Evolutionary conservation across 1,140 invertebrate genomes (phyloP).

Genomic region (Ladona fulva): DNA sequence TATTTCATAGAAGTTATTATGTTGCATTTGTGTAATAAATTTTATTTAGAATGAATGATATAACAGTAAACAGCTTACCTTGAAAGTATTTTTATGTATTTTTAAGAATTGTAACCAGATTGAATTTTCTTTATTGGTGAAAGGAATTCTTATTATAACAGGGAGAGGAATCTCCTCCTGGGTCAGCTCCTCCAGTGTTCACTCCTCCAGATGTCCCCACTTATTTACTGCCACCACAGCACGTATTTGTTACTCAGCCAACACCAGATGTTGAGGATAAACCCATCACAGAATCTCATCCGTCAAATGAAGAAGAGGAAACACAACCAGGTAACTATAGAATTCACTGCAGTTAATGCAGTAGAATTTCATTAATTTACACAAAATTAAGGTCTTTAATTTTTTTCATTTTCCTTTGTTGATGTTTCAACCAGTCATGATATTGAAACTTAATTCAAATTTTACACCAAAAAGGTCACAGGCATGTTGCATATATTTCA

Average conservation of each 20-base stretch:
- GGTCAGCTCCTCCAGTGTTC: conserved; percentile 68
- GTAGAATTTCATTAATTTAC: neutral
- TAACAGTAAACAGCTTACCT: too few species aligned
- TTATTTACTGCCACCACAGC: conserved; percentile 43
- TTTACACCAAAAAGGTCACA: too few species aligned
- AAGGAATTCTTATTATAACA: conserved; percentile 26
- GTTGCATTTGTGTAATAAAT: too few species aligned
- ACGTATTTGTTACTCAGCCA: conserved; percentile 48
- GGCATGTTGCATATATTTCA: too few species aligned
- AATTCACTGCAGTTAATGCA: neutral
- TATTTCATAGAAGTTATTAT: too few species aligned
- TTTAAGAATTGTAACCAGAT: too few species aligned
- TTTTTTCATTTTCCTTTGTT: too few species aligned
- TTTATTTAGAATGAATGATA: too few species aligned
- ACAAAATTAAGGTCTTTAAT: neutral
- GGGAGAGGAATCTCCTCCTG: conserved; percentile 58
- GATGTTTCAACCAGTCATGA: too few species aligned
- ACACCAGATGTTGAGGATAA: conserved; percentile 38
- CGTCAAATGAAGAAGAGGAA: neutral
- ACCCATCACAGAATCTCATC: neutral
- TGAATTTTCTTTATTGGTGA: too few species aligned
- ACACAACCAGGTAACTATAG: neutral
- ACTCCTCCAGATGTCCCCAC: conserved; percentile 71
- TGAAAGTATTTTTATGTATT: conserved; percentile 21
- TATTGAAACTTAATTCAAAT: too few species aligned